Percentiles rank a stretch among this genome's conserved stretches.
Conservation (phyloP, 2,888 invertebrate genomes). For the Apodemia hepburni region DNA sequence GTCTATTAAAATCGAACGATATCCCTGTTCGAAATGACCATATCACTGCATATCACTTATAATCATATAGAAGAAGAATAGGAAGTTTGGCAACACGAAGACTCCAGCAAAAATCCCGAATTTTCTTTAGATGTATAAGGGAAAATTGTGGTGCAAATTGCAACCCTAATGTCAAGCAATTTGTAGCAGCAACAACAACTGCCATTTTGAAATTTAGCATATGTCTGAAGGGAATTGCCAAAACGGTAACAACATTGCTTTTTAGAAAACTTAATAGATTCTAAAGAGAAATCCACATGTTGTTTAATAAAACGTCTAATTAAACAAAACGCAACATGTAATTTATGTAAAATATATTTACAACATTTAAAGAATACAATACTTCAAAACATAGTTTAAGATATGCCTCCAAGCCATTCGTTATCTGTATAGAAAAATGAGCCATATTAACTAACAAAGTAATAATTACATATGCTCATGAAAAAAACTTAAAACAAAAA, state of each 20-base stretch:
- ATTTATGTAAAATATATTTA: slow-evolving; percentile 1
- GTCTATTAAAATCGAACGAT: too few species aligned
- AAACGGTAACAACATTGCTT: slow-evolving; percentile 17
- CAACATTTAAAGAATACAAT: slow-evolving; percentile 17
- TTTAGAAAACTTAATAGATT: neutral
- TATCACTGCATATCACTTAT: too few species aligned
- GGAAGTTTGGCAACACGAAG: slow-evolving; percentile 31
- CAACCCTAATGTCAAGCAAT: slow-evolving; percentile 34
- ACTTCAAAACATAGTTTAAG: neutral
- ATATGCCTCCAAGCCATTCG: neutral
- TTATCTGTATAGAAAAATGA: too few species aligned
- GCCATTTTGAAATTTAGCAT: slow-evolving; percentile 24
- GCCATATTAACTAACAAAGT: neutral
- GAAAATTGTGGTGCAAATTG: slow-evolving; percentile 33
- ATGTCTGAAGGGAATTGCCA: slow-evolving; percentile 26
- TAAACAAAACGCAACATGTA: neutral
- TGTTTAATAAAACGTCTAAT: slow-evolving; percentile 9
- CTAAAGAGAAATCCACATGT: slow-evolving; percentile 10
- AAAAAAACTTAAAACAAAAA: neutral
- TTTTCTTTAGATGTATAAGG: slow-evolving; percentile 29
- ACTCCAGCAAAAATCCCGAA: slow-evolving; percentile 34
- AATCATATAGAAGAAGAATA: too few species aligned
- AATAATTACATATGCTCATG: neutral
- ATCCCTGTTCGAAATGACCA: too few species aligned
- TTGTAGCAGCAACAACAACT: slow-evolving; percentile 27